Conservation (phyloP, 2,888 invertebrate species). For the Argyresthia goedartella region DNA sequence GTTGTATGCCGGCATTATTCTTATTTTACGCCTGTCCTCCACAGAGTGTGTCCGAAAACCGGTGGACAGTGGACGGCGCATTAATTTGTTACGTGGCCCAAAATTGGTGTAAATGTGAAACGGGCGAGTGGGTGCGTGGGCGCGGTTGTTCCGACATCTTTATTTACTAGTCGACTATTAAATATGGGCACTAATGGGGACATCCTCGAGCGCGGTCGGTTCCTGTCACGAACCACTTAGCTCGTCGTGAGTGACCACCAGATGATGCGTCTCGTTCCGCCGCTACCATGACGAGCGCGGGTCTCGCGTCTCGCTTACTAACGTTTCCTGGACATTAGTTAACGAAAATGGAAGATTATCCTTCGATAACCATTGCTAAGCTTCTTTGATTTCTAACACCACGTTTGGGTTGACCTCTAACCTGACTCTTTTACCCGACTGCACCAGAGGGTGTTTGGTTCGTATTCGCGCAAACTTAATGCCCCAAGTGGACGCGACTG, state of each 20-base stretch:
- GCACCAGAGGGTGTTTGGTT: too few species aligned
- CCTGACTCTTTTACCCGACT: too few species aligned
- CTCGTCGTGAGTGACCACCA: slow-evolving; percentile 21
- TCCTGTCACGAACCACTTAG: slow-evolving; percentile 32
- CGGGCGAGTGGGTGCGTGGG: neutral
- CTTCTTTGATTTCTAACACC: too few species aligned
- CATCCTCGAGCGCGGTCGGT: slow-evolving; percentile 27
- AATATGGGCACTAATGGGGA: slow-evolving; percentile 37
- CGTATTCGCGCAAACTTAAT: too few species aligned
- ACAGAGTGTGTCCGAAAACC: too few species aligned
- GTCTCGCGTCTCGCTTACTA: too few species aligned
- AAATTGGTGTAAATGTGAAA: neutral
- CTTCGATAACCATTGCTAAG: too few species aligned
- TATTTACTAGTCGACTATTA: slow-evolving; percentile 39
- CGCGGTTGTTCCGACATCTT: slow-evolving; percentile 31
- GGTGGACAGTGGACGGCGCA: too few species aligned
- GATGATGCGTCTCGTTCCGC: neutral
- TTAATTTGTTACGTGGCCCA: neutral
- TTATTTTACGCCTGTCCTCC: neutral
- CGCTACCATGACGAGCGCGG: neutral
- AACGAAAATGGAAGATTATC: too few species aligned
- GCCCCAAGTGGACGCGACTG: too few species aligned
- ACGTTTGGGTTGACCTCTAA: too few species aligned
- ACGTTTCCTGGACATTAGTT: too few species aligned
- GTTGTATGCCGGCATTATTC: neutral